A percentile compares a stretch with the other conserved stretches of the same genome.
Evolutionary conservation across 1,140 invertebrate species (phyloP).

Genomic region (Myzus persicae): DNA sequence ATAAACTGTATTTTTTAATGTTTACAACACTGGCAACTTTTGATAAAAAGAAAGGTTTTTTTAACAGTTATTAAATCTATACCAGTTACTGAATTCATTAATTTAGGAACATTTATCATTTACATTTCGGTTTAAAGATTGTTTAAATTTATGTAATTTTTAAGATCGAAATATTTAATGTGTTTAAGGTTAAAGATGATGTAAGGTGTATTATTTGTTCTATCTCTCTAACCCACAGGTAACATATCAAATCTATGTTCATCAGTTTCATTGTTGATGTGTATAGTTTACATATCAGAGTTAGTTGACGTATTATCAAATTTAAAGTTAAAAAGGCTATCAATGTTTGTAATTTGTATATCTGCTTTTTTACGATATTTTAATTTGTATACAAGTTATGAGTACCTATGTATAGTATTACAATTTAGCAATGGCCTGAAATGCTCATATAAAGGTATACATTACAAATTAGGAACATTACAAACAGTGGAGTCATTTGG

Average conservation of each 20-base stretch:
- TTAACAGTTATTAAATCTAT: background rate
- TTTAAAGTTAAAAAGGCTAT: background rate
- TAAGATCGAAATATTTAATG: background rate
- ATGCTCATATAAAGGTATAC: no score
- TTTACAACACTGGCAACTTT: background rate
- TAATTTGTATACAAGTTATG: background rate
- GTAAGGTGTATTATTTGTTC: background rate
- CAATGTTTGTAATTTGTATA: background rate
- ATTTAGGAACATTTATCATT: background rate
- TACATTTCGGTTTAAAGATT: background rate
- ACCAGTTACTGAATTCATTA: background rate
- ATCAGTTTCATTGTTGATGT: background rate
- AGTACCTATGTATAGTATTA: background rate
- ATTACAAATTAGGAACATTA: no score
- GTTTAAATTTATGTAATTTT: background rate
- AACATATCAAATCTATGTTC: background rate
- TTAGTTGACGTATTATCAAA: background rate
- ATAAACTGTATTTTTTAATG: conserved; percentile 4
- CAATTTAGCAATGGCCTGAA: no score
- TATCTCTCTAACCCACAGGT: background rate
- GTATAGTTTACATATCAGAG: background rate
- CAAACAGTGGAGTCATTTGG: no score
- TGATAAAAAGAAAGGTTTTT: background rate
- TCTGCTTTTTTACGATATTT: background rate
- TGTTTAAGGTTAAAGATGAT: no score